These are phyloP conservation scores for Cordilura impudica DNA, from an alignment of 2,888 invertebrate genomes.

Conservation along the genomic window DNA sequence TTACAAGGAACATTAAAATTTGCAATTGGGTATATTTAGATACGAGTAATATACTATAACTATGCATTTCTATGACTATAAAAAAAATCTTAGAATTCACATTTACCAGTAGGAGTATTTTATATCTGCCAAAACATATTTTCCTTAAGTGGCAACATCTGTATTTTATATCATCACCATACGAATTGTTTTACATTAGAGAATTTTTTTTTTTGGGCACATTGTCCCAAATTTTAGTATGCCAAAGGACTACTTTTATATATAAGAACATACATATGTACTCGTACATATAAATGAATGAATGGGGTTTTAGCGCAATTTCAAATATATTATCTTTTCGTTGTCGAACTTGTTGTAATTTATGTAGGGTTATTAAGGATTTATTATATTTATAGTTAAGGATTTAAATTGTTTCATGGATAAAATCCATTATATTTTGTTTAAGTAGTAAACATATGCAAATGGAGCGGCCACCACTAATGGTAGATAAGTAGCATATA, in stretches of 20 bases:
- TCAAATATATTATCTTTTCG: slow-evolving; percentile 31
- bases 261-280: neutral
- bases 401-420: slow-evolving; percentile 35
- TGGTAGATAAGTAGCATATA: no score
- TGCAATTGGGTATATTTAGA: neutral
- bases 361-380: slow-evolving; percentile 28
- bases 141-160: slow-evolving; percentile 47
- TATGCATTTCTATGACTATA: neutral
- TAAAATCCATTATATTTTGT: slow-evolving; percentile 35
- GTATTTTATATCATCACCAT: slow-evolving; percentile 44
- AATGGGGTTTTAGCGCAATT: slow-evolving; percentile 4
- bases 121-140: slow-evolving; percentile 29
- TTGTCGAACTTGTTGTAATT: slow-evolving; percentile 28
- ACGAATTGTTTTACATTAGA: slow-evolving; percentile 1
- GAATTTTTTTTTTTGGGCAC: slow-evolving; percentile 32
- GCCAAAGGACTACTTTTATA: neutral
- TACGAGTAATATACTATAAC: neutral
- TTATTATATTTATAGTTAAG: slow-evolving; percentile 20
- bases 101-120: neutral
- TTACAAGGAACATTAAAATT: no score
- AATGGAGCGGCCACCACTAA: no score
- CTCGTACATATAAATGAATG: neutral
- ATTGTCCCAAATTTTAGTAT: slow-evolving; percentile 34
- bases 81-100: neutral
- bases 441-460: neutral